phyloP scores from a whole-genome alignment of 2,797 vertebrate species.

The Cottoperca gobio region DNA sequence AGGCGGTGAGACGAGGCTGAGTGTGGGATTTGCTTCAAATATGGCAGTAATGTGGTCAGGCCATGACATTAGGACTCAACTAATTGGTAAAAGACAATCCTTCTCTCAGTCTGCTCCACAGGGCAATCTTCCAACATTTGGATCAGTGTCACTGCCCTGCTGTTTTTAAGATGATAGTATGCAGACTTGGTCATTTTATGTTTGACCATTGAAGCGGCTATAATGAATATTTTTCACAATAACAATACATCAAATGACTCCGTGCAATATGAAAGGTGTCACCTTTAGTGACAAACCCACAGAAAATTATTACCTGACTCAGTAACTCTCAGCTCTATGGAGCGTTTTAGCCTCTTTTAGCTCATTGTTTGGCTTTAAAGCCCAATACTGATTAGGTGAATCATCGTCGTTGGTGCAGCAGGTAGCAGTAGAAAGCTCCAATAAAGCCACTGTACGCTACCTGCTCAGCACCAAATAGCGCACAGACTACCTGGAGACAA shows the following conservation, averaged over 20 bases:
- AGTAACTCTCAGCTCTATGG: too few relatives aligned
- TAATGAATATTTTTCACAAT: neutral
- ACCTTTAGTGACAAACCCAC: too few relatives aligned
- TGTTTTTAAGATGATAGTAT: neutral
- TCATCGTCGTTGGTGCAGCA: too few relatives aligned
- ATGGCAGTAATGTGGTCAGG: slow-evolving; percentile 17
- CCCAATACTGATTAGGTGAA: neutral
- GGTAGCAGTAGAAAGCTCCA: too few relatives aligned
- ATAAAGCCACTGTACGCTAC: neutral
- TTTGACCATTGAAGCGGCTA: neutral
- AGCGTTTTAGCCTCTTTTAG: too few relatives aligned
- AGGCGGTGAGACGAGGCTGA: neutral
- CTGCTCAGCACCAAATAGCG: too few relatives aligned
- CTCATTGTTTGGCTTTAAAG: too few relatives aligned
- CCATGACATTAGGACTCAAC: slow-evolving; percentile 35
- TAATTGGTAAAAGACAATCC: slow-evolving; percentile 48
- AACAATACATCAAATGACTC: neutral
- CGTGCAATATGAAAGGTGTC: neutral
- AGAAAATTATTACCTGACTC: too few relatives aligned
- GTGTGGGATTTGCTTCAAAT: slow-evolving; percentile 12
- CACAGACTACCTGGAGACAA: neutral
- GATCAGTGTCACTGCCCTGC: neutral
- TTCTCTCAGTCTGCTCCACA: slow-evolving; percentile 16
- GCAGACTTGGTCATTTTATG: neutral
- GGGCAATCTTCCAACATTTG: slow-evolving; percentile 17